A percentile compares a stretch with the other conserved stretches of the same genome.
Evolutionary conservation across 1,140 invertebrate genomes (phyloP).

Genomic region (Halesus radiatus): DNA sequence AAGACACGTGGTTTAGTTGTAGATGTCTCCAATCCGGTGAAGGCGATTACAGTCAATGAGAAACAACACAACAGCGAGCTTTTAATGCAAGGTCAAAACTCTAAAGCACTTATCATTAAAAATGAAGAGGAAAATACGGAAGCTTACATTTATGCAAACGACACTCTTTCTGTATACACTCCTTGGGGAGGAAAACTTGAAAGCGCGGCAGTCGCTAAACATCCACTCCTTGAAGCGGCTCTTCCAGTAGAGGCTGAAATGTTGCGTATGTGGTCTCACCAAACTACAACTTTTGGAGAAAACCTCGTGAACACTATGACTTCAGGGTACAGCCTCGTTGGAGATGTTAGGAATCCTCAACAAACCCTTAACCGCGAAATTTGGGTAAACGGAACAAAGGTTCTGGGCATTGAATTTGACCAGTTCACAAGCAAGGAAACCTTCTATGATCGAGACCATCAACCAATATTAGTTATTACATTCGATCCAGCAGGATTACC

Average conservation of each 20-base stretch:
- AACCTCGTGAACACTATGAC: constrained; percentile 83
- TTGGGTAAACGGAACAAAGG: constrained; percentile 85
- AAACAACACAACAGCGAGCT: constrained; percentile 69
- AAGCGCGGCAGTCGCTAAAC: constrained; percentile 84
- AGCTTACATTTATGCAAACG: constrained; percentile 82
- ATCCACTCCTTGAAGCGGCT: constrained; percentile 88
- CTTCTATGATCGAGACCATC: constrained; percentile 87
- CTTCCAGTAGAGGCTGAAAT: constrained; percentile 93
- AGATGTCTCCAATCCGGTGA: constrained; percentile 69
- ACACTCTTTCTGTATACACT: constrained; percentile 79
- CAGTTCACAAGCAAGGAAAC: constrained; percentile 89
- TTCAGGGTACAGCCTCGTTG: constrained; percentile 84
- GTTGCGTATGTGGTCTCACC: constrained; percentile 88
- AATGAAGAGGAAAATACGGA: constrained; percentile 78
- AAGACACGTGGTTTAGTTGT: constrained; percentile 82
- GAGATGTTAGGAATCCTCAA: constrained; percentile 85
- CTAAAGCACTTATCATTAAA: constrained; percentile 71
- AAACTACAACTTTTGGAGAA: constrained; percentile 82
- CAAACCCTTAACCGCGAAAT: constrained; percentile 87
- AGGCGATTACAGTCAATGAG: constrained; percentile 70
- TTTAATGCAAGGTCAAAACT: constrained; percentile 71
- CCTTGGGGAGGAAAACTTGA: constrained; percentile 80
- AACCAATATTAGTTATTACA: constrained; percentile 85
- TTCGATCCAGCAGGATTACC: constrained; percentile 91
- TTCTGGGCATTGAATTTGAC: constrained; percentile 92